Evolutionary conservation across 2,113 vertebrate genomes (phyloP), one percentile per base, ranked within the genome.

Genomic region (Hippocampus abdominalis): DNA sequence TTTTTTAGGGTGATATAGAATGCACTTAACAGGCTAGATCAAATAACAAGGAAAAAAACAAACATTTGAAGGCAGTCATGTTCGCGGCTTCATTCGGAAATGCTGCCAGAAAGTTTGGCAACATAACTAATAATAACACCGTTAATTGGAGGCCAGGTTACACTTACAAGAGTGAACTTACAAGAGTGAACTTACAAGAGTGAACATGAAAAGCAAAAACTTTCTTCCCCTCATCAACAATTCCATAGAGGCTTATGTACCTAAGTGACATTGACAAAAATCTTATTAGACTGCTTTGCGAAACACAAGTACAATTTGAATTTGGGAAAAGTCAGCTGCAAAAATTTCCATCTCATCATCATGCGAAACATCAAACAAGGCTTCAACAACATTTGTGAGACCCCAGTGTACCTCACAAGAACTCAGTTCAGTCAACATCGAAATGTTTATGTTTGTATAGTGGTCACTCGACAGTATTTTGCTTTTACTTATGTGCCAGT

Each of bases 1-100:
- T 88, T 92, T 32, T 93, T 89, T 90, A 92, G 89, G 85, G 89
- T 91, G 93, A 94, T 93, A 92, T 82, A 91, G 91, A 94, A 84
- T 92, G 80, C 89, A 94, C 93, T 97, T 95, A 95, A 95, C 90
- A 94, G 94, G 92, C 93, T 90, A 92, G 94, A 94, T 95, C 94
- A 91, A 94, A 88, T 94, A 95, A 93, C 93, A 91, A 15, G 76
- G 5, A 23, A 23, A 23, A 23, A n/a, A 84, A 90, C 92, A 93
- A 84, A 89, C 93, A 93, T 92, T 93, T 91, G 92, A 93, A 93
- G 84, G 84, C 88, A 83, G 90, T 92, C 88, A 90, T 91, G 91
- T 93, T 88, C 84, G 81, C 85, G 91, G 91, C 87, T 92, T 91
- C 87, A 90, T 81, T 64, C 74, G 79, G 69, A 88, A 76, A 74